Evolutionary conservation across 1,140 invertebrate species (phyloP), one percentile per base, ranked within the genome.

Genomic region (Adoxophyes honmai): DNA sequence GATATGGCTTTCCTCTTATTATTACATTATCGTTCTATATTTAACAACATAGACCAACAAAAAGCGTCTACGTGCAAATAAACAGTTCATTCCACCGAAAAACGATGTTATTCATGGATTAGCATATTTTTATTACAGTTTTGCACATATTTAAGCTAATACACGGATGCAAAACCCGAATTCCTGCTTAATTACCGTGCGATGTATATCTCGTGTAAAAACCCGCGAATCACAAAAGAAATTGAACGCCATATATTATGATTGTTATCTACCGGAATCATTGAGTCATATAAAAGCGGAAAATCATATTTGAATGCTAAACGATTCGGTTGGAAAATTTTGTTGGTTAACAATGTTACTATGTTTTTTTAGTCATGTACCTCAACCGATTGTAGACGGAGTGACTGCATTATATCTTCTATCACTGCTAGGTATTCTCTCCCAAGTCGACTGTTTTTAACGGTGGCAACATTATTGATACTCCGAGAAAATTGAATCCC

Each of bases 201-300:
- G 42, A 48, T 44, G 2, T 8, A 15, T 44, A 48, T 48, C 42
- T 28, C 1, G 16, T 21, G 42, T 33, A 13, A 48, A 33, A 48
- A 48, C 42, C 21, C 18, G 11, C 2, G 21, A 42, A 44, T 3
- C 15, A 44, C 6, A 16, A 16, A 21, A 48, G 18, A 48, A 48
- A 48, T 48, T 48, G 39, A 21, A 6, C 18, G 21, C 6, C 6
- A 6, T 28, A 48, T 13, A 33, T 48, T 48, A 0, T 18, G 42
- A 48, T 48, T 21, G 18, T 48, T 48, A 48, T 48, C 42, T 28
- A 18, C n/a, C 15, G 21, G 18, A 48, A 48, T 48, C 42, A 48
- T 33, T 48, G 42, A 48, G 10, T 48, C 21, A 33, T 13, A 33
- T 48, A 44, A 44, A 16, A 14, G 7, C 16, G 38, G 38, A 42